Evolutionary conservation across 1,140 invertebrate species (phyloP), one percentile per base, ranked within the genome.

Genomic region (Pristionchus pacificus): DNA sequence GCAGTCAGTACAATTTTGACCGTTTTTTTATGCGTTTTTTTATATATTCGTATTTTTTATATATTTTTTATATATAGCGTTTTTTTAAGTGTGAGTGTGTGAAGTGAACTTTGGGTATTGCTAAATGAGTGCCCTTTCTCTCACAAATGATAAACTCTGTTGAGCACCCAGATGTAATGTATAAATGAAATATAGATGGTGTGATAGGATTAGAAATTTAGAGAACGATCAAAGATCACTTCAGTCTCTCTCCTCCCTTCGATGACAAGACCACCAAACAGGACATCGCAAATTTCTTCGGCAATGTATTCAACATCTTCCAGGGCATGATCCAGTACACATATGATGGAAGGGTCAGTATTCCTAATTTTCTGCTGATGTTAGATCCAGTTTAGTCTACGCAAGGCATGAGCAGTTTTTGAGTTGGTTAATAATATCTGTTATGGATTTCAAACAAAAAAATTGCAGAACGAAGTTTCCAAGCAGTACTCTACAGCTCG

Each of bases 311-410:
- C 59, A 33, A 71, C 24, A 62, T 66, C 49, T 75, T 74, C 74
- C 74, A 75, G 31, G 70, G 65, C 60, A 61, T 73, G 14, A 68
- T 68, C 57, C 74, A 75, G 64, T 75, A 75, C 58, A 75, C 74
- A 27, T 74, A 75, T 31, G 74, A 75, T 38, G 71, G 71, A 73
- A 68, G 65, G 38, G 71, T 73, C 25, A 60, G 71, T 49, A 49
- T 49, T 19, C 38, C 38, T 19, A n/a, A n/a, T n/a, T n/a, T n/a
- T n/a, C n/a, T n/a, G n/a, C n/a, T n/a, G n/a, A n/a, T n/a, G n/a
- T n/a, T n/a, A n/a, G n/a, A n/a, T n/a, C n/a, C n/a, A n/a, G n/a
- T n/a, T n/a, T n/a, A n/a, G n/a, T n/a, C n/a, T n/a, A n/a, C n/a
- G n/a, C n/a, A n/a, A n/a, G n/a, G n/a, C n/a, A n/a, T n/a, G n/a